Percentiles rank a stretch among this genome's conserved stretches.
Conservation (phyloP, 1,140 invertebrate species). For the Varroa destructor region DNA sequence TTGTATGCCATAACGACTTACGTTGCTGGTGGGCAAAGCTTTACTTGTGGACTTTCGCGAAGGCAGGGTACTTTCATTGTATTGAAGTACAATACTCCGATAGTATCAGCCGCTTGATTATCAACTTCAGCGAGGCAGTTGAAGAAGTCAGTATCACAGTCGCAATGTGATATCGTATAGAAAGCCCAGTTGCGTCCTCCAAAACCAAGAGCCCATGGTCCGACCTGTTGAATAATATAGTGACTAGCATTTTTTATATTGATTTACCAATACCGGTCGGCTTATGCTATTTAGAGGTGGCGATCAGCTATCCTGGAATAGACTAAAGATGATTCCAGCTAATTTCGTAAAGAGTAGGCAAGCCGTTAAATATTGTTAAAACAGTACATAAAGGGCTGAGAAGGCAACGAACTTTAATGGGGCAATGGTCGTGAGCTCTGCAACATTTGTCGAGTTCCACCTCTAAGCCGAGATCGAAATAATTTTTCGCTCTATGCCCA, state of each 20-base stretch:
- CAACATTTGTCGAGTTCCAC: constrained; percentile 64
- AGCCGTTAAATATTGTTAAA: too few relatives aligned
- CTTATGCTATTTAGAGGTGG: too few relatives aligned
- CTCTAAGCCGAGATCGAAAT: constrained; percentile 55
- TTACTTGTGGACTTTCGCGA: not conserved
- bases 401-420: constrained; percentile 46
- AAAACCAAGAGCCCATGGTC: constrained; percentile 6
- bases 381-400: too few relatives aligned
- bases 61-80: constrained; percentile 63
- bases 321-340: too few relatives aligned
- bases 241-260: constrained; percentile 26
- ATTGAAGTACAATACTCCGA: constrained; percentile 76
- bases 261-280: too few relatives aligned
- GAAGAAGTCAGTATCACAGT: constrained; percentile 63
- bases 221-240: constrained; percentile 22
- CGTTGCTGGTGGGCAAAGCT: not conserved
- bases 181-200: not conserved
- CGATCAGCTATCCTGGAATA: too few relatives aligned
- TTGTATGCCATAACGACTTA: not conserved
- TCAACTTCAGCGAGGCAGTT: constrained; percentile 57
- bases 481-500: not conserved
- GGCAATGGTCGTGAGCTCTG: constrained; percentile 63
- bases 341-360: too few relatives aligned
- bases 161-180: constrained; percentile 55
- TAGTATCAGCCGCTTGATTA: constrained; percentile 52